Conservation (phyloP, 2,888 invertebrate species). For the Cheilosia grossa region DNA sequence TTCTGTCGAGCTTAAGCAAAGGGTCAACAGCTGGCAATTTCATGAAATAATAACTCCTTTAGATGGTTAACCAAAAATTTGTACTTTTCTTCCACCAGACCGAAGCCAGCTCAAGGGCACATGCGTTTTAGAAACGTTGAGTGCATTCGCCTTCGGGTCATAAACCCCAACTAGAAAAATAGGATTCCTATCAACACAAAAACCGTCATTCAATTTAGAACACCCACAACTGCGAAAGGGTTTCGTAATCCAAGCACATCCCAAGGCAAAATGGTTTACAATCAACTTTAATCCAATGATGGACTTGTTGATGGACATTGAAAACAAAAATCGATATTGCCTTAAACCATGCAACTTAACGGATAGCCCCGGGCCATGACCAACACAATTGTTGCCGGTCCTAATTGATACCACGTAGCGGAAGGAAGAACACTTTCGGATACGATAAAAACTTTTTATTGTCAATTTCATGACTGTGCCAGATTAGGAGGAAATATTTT, state of each 20-base stretch:
- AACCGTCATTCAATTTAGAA: background rate
- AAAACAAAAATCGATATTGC: constrained; percentile 32
- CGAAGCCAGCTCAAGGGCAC: no score
- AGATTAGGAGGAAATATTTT: constrained; percentile 16
- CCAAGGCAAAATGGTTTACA: constrained; percentile 22
- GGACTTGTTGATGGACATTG: constrained; percentile 43
- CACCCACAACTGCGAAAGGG: background rate
- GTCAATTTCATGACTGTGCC: constrained; percentile 41
- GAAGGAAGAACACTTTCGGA: constrained; percentile 45
- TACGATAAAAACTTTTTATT: constrained; percentile 53
- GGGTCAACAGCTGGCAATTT: no score
- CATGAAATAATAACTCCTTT: no score
- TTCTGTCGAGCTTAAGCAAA: no score
- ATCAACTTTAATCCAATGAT: constrained; percentile 4
- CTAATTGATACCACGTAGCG: constrained; percentile 44
- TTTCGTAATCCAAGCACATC: constrained; percentile 40
- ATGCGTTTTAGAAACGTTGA: no score
- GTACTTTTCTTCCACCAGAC: no score
- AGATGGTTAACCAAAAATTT: no score
- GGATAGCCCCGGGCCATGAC: constrained; percentile 18
- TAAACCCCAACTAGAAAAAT: no score
- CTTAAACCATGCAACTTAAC: constrained; percentile 42
- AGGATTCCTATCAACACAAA: no score
- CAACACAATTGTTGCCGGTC: constrained; percentile 32
- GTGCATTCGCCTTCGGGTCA: no score